Evolutionary conservation across 1,140 invertebrate genomes (phyloP), one percentile per base, ranked within the genome.

Genomic region (Lepidurus arcticus): DNA sequence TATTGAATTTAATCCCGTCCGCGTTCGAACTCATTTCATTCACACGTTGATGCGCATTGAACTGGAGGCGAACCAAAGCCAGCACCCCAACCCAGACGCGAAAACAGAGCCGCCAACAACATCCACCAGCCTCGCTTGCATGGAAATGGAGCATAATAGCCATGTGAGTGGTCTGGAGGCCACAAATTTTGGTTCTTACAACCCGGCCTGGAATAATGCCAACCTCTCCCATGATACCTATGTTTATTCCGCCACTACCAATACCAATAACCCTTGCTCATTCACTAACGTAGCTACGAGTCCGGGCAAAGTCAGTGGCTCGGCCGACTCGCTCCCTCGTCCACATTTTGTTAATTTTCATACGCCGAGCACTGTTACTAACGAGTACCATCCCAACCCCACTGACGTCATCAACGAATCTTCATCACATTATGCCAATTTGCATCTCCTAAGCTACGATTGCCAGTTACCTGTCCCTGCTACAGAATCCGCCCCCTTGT

Each of bases 21-120:
- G 96, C 77, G 97, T 99, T 3, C 89, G 95, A 76, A 98, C 95
- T n/a, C 97, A 99, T 86, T 98, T 97, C 82, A 96, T 98, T 80
- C 95, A 98, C 83, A 98, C 97, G 0, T 86, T 98, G 10, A 98
- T 98, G 96, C 89, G 95, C 77, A 84, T 99, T 79, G 94, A 97
- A 81, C 85, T 97, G 80, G 96, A 98, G 85, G 93, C 93, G 84
- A 92, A 94, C 80, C 89, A 93, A 42, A 21, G n/a, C 42, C 53
- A 45, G 11, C 76, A 77, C 24, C 21, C 21, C 9, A 44, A 24
- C 42, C 7, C 78, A 26, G 44, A 77, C 21, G 26, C 21, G 42
- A 79, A 42, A 34, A 78, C n/a, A 24, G 43, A 78, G 8, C 42
- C 76, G 9, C 21, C 42, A 26, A 26, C 43, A 24, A 26, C 73